Base-by-base conservation (phyloP, 2,797 vertebrate genomes). In the Schizothorax lantsangensis region DNA sequence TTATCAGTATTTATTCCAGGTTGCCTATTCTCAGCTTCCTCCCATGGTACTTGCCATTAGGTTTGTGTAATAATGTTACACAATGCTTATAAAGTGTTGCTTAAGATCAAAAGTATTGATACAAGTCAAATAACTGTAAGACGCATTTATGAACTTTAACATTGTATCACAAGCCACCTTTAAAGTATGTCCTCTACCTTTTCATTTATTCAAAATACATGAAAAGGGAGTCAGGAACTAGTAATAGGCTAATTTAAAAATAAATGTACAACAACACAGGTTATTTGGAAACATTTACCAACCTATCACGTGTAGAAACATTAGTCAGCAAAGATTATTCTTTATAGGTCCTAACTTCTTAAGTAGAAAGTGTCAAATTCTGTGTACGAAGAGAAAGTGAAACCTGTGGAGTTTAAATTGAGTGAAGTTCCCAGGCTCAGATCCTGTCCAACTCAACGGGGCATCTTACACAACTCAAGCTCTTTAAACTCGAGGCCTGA, bases 361-460 rank as follows among this genome's bases (percentile, higher is more conserved):
- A 6, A 8, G 5, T 6, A 57, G 38, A 43, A 36, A 17, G 4
- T 47, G 40, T 75, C 11, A 33, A 30, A 30, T 11, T 36, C 6
- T 30, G 10, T 26, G 52, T 21, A 26, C 33, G 49, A 57, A 47
- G 38, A 12, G 64, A 79, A 85, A 59, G 15, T 19, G 36, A 79
- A 85, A 79, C 38, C 40, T 43, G 14, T 40, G 33, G 4, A 14
- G 59, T n/a, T 77, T 26, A 38, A 75, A 68, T 11, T n/a, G 23
- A 26, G n/a, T 54, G 1, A 59, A 80, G 43, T 74, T 81, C n/a
- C 26, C 78, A 86, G 40, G 30, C 54, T 80, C 66, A 80, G 77
- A 69, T 85, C 40, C 80, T 36, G 90, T 97, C 96, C 97, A 97
- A 98, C 89, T 97, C 98, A 54, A 97, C 97, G 45, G 95, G 95